Conservation (phyloP, 2,113 vertebrate species). For the Hystrix cristata region DNA sequence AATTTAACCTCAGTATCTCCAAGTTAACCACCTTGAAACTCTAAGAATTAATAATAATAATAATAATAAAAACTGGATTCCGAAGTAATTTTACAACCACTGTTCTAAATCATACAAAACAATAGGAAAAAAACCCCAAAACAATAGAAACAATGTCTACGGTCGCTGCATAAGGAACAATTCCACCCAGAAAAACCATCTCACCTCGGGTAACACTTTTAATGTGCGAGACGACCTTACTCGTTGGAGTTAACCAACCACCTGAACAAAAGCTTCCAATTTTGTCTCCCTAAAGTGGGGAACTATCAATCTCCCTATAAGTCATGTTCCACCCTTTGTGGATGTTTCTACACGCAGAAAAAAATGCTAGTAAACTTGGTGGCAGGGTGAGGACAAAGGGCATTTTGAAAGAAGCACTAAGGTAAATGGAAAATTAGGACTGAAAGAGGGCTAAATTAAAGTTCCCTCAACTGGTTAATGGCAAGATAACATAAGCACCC, state of each 20-base stretch:
- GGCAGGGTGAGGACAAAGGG: conserved; percentile 80
- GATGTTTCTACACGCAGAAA: not conserved
- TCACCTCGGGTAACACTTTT: conserved; percentile 27
- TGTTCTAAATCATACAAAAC: conserved; percentile 54
- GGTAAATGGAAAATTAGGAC: conserved; percentile 44
- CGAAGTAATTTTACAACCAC: conserved; percentile 7
- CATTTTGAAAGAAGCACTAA: conserved; percentile 65
- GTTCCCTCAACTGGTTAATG: conserved; percentile 26
- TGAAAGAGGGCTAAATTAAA: conserved; percentile 27
- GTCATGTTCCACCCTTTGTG: not conserved
- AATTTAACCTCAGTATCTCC: not conserved
- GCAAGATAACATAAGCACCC: not conserved
- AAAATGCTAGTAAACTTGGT: conserved; percentile 60
- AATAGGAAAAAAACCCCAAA: conserved; percentile 48
- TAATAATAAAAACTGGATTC: not conserved
- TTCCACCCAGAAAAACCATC: not conserved
- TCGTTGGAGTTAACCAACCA: conserved; percentile 16
- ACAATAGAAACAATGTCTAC: conserved; percentile 51
- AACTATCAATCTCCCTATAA: conserved; percentile 11
- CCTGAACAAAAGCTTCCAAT: conserved; percentile 63
- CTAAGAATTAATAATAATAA: not conserved
- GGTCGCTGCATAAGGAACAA: not conserved
- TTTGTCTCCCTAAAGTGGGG: conserved; percentile 39
- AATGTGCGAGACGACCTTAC: conserved; percentile 1
- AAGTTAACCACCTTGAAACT: conserved; percentile 11